phyloP scores from a whole-genome alignment of 2,797 vertebrate species.

The Eidolon dupreanum region DNA sequence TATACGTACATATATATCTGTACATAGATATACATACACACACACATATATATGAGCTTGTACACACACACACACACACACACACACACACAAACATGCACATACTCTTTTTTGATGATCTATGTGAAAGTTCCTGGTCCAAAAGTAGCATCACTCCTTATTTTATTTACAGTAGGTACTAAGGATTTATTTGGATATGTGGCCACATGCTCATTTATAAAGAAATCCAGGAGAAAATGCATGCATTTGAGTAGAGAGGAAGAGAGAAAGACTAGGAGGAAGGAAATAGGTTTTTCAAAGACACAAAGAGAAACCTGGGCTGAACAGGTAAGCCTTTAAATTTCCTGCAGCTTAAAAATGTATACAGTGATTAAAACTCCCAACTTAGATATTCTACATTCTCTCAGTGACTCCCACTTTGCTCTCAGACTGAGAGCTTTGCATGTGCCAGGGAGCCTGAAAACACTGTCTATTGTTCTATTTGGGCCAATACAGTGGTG shows the following conservation, averaged over 20 bases:
- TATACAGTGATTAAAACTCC: constrained; percentile 33
- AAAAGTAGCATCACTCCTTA: neutral
- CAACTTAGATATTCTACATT: neutral
- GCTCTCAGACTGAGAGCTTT: neutral
- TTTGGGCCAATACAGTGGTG: neutral
- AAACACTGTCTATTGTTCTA: neutral
- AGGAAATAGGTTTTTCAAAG: neutral
- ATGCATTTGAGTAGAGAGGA: neutral
- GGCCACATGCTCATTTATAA: neutral
- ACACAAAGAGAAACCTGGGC: neutral
- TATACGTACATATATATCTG: too few relatives aligned
- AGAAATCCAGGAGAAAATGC: neutral
- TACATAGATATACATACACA: too few relatives aligned
- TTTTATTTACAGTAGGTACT: neutral
- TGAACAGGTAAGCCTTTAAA: neutral
- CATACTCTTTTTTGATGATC: neutral
- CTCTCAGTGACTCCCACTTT: neutral
- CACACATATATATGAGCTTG: fast-evolving
- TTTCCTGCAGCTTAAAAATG: constrained; percentile 36
- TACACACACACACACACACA: too few relatives aligned
- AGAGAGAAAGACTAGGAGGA: neutral
- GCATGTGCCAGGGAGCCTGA: neutral
- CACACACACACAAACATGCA: fast-evolving
- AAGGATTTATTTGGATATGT: neutral
- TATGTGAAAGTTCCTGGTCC: neutral